Evolutionary conservation across 2,113 vertebrate species (phyloP).

Genomic region (Crotalus horridus): DNA sequence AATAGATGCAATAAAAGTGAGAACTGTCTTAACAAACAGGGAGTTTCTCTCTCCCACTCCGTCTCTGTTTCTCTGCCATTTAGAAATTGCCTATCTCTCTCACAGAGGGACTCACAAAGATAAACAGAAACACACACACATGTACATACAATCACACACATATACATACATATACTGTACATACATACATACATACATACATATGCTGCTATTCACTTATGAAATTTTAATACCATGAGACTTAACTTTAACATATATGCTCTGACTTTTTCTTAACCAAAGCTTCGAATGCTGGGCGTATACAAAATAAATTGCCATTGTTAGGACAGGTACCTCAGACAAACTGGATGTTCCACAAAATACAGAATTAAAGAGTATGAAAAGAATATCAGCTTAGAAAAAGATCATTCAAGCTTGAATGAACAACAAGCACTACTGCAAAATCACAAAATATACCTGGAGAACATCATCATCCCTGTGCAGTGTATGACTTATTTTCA

Average conservation of each 20-base stretch:
- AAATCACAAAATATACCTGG: neutral
- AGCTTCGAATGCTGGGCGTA: neutral
- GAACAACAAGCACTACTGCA: neutral
- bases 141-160: too few species aligned
- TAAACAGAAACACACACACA: neutral
- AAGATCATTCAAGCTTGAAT: neutral
- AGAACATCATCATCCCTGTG: neutral
- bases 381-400: neutral
- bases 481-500: neutral
- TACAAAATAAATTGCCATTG: neutral
- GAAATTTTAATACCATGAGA: neutral
- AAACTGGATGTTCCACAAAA: neutral
- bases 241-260: neutral
- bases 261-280: neutral
- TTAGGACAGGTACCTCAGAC: neutral
- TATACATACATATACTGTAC: too few species aligned
- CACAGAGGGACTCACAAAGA: neutral
- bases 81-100: neutral
- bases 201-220: neutral
- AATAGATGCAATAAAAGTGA: neutral
- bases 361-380: neutral
- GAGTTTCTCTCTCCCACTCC: too few species aligned
- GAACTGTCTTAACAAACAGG: neutral
- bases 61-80: neutral
- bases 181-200: neutral